Conservation (phyloP, 1,140 invertebrate genomes). For the Cherax destructor region DNA sequence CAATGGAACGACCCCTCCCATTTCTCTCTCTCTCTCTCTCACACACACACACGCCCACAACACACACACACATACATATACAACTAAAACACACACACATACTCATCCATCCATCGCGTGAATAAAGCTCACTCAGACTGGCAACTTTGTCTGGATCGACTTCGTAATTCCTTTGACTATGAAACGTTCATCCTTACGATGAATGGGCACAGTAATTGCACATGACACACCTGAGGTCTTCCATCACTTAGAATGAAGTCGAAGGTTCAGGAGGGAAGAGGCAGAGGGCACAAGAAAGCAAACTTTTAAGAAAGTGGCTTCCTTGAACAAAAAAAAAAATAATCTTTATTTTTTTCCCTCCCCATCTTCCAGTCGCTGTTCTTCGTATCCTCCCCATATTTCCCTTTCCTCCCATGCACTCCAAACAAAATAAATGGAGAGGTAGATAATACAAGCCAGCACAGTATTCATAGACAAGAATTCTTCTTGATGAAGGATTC, state of each 20-base stretch:
- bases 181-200: slow-evolving; percentile 41
- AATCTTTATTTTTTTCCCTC: not conserved
- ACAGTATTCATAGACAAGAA: too few species aligned
- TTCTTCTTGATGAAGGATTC: too few species aligned
- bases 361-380: not conserved
- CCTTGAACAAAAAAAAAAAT: too few species aligned
- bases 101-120: slow-evolving; percentile 17
- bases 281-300: not conserved
- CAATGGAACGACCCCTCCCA: too few species aligned
- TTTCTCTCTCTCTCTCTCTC: too few species aligned
- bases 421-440: too few species aligned
- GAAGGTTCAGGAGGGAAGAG: not conserved
- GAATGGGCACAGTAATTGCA: slow-evolving; percentile 26
- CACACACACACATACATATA: too few species aligned
- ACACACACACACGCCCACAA: not conserved
- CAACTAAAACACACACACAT: not conserved
- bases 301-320: too few species aligned
- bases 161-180: slow-evolving; percentile 35
- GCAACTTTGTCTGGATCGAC: not conserved
- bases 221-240: slow-evolving; percentile 1
- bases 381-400: not conserved
- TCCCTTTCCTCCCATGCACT: not conserved
- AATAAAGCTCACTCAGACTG: slow-evolving; percentile 18
- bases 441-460: too few species aligned
- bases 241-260: not conserved